Conservation (phyloP, 2,888 invertebrate genomes). For the Chirona hameri region DNA sequence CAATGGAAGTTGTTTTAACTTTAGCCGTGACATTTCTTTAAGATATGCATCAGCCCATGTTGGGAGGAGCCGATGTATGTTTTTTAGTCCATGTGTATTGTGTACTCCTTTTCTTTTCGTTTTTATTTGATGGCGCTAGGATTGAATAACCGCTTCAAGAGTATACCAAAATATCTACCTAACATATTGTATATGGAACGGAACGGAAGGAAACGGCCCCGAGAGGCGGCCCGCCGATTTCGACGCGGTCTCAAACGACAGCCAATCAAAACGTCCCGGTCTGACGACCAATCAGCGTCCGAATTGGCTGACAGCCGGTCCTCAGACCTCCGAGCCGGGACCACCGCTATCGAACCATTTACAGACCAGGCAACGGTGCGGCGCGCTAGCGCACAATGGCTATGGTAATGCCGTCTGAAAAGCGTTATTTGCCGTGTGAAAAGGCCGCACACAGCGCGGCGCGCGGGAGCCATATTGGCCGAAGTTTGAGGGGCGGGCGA, state of each 20-base stretch:
- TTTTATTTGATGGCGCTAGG: too few species aligned
- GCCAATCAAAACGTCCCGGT: not conserved
- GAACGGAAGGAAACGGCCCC: not conserved
- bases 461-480: not conserved
- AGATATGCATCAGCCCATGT: too few species aligned
- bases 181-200: too few species aligned
- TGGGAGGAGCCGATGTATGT: too few species aligned
- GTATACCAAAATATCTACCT: too few species aligned
- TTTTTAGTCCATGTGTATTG: too few species aligned
- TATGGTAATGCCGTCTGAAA: not conserved
- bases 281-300: not conserved
- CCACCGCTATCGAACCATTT: not conserved
- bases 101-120: too few species aligned
- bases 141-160: too few species aligned
- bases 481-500: not conserved
- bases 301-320: not conserved
- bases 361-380: not conserved
- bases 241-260: not conserved
- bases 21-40: too few species aligned
- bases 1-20: too few species aligned
- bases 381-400: not conserved
- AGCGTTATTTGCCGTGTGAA: not conserved
- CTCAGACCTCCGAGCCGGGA: not conserved
- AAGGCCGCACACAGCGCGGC: not conserved
- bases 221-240: not conserved